Evolutionary conservation across 92 coral and sea anemone species (phyloP), one percentile per base, ranked within the genome.

Genomic region (Diadumene lineata): DNA sequence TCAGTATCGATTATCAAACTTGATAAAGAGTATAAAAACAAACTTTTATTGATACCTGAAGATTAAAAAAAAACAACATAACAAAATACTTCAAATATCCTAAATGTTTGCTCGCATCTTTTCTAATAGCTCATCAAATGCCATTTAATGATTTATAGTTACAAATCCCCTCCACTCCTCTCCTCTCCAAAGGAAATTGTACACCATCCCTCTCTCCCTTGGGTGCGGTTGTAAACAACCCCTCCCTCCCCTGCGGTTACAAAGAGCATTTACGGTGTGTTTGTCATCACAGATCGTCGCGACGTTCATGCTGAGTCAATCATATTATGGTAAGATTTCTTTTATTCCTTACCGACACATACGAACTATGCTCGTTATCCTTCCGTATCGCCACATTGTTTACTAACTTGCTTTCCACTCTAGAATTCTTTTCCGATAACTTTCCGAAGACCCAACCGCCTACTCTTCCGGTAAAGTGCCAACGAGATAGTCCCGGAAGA

Each of bases 401-500:
- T 68, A 69, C 78, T 24, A 8, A 51, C 43, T 74, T 28, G 31
- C 18, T 2, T 34, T 61, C 7, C 27, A 30, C n/a, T 13, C 44
- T 38, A 28, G 16, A 66, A 26, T 31, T 58, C 60, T 24, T 70
- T 71, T 38, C 78, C 69, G 60, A 10, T 22, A 55, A 23, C 43
- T 46, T 70, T 24, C 64, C 64, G 68, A 79, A 79, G 68, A 23
- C 57, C 16, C 60, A 11, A 34, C 16, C 57, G 57, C 84, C 84
- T 46, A 18, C 77, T 60, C 68, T 71, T 79, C 84, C 84, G 84
- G 34, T 13, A 66, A 61, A 56, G 31, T 66, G 55, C 57, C 65
- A 31, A 31, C 61, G 53, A 29, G 51, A 22, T 38, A 34, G 58
- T 11, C 60, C 81, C 84, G 81, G 91, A 82, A 86, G 66, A 77